Conservation (phyloP, 92 coral and sea anemone species). For the Scolanthus callimorphus region DNA sequence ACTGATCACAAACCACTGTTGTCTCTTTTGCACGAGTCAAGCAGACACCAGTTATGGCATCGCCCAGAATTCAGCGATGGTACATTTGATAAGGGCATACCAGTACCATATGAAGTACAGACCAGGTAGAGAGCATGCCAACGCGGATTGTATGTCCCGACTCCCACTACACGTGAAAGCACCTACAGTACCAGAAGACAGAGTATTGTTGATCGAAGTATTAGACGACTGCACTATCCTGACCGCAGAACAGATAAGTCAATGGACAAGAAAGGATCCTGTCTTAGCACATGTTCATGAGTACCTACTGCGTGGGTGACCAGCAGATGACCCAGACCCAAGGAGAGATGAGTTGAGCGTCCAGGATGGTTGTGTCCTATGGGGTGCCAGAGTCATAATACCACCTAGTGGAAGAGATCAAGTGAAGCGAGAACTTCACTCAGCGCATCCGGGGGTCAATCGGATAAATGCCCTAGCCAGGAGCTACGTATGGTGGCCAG, state of each 20-base stretch:
- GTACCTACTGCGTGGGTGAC: slow-evolving; percentile 6
- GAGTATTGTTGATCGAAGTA: slow-evolving; percentile 7
- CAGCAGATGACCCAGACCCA: no score
- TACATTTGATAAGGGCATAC: slow-evolving; percentile 16
- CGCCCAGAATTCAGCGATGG: slow-evolving; percentile 28
- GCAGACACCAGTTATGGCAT: slow-evolving; percentile 14
- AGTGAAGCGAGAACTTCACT: slow-evolving; percentile 7
- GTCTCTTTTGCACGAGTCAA: slow-evolving; percentile 20
- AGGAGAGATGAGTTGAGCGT: no score
- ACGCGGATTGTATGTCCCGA: slow-evolving; percentile 12
- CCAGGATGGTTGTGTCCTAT: no score
- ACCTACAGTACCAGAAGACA: slow-evolving; percentile 8
- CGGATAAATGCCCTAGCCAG: slow-evolving; percentile 23
- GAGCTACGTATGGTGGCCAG: no score
- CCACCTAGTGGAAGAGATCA: no score
- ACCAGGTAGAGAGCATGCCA: slow-evolving; percentile 20
- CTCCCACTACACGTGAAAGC: slow-evolving; percentile 10
- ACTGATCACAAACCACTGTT: slow-evolving; percentile 42
- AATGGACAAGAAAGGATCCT: no score
- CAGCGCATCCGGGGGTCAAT: slow-evolving; percentile 12
- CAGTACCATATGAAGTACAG: slow-evolving; percentile 12
- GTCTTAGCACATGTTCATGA: slow-evolving; percentile 10
- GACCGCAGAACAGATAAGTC: no score
- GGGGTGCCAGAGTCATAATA: no score
- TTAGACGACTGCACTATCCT: slow-evolving; percentile 4